phyloP scores from a whole-genome alignment of 1,140 invertebrate genomes.

The Dryas iulia region DNA sequence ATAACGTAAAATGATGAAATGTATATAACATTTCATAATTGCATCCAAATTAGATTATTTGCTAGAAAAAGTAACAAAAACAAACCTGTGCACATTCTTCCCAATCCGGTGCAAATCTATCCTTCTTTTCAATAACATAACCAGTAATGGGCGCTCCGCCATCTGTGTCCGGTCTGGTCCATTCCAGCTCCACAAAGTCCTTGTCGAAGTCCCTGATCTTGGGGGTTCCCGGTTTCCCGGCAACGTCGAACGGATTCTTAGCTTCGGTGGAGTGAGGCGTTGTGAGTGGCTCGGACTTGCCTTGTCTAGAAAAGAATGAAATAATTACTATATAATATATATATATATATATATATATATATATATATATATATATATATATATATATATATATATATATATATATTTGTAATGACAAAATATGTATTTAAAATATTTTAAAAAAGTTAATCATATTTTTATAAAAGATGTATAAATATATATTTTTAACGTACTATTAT shows the following conservation, averaged over 20 bases:
- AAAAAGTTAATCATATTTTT: too few relatives aligned
- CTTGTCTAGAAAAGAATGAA: slow-evolving; percentile 82
- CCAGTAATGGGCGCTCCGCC: slow-evolving; percentile 94
- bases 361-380: too few relatives aligned
- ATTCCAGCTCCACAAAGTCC: slow-evolving; percentile 97
- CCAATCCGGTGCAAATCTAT: slow-evolving; percentile 93
- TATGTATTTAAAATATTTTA: too few relatives aligned
- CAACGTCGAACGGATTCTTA: slow-evolving; percentile 97
- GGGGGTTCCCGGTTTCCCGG: slow-evolving; percentile 84
- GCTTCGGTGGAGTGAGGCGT: slow-evolving; percentile 95
- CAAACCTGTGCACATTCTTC: slow-evolving; percentile 89
- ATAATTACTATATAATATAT: not conserved
- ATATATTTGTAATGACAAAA: too few relatives aligned
- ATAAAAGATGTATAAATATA: too few relatives aligned
- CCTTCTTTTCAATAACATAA: slow-evolving; percentile 97
- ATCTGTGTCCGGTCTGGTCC: slow-evolving; percentile 92
- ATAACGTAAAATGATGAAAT: too few relatives aligned
- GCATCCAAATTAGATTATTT: too few relatives aligned
- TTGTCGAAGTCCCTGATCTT: slow-evolving; percentile 95
- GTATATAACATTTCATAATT: too few relatives aligned
- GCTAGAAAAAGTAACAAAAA: too few relatives aligned
- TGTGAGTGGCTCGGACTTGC: slow-evolving; percentile 95
- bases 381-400: too few relatives aligned
- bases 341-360: too few relatives aligned
- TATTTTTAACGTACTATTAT: too few relatives aligned